Evolutionary conservation across 2,888 invertebrate genomes (phyloP).

Genomic region (Pteria penguin): DNA sequence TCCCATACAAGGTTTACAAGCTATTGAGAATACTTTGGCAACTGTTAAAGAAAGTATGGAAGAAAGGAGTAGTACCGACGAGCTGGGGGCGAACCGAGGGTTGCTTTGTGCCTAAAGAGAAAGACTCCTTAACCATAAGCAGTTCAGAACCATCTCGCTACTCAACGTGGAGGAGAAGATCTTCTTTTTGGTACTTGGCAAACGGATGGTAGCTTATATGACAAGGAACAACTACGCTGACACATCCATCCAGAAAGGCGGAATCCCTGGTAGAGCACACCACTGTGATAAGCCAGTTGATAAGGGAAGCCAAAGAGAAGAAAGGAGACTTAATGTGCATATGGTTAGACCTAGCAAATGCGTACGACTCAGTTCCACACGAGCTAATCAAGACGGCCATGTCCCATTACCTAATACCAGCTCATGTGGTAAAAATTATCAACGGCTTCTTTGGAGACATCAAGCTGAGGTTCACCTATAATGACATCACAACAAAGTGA

Average conservation of each 20-base stretch:
- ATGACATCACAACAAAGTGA: conserved; percentile 22
- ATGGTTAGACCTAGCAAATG: conserved; percentile 32
- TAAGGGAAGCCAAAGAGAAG: not conserved
- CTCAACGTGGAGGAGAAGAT: too few relatives aligned
- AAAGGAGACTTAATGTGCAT: not conserved
- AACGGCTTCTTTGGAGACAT: conserved; percentile 19
- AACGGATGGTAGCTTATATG: too few relatives aligned
- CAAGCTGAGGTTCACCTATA: conserved; percentile 3
- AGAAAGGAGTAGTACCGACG: conserved; percentile 18
- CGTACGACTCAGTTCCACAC: conserved; percentile 27
- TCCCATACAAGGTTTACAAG: conserved; percentile 46
- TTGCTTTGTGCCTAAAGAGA: conserved; percentile 39
- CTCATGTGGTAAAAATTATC: not conserved
- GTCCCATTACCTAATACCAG: conserved; percentile 27
- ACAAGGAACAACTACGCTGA: too few relatives aligned
- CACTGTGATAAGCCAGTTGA: not conserved
- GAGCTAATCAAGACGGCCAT: conserved; percentile 23
- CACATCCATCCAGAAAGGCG: too few relatives aligned
- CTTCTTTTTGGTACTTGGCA: too few relatives aligned
- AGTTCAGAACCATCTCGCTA: conserved; percentile 41
- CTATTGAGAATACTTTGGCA: conserved; percentile 27
- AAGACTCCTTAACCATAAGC: conserved; percentile 19
- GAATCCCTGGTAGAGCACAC: not conserved
- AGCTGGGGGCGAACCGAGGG: conserved; percentile 33
- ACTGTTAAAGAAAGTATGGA: conserved; percentile 29